These are phyloP conservation scores for Nicator chloris DNA, from an alignment of 2,113 vertebrate species.

Conservation along the genomic window DNA sequence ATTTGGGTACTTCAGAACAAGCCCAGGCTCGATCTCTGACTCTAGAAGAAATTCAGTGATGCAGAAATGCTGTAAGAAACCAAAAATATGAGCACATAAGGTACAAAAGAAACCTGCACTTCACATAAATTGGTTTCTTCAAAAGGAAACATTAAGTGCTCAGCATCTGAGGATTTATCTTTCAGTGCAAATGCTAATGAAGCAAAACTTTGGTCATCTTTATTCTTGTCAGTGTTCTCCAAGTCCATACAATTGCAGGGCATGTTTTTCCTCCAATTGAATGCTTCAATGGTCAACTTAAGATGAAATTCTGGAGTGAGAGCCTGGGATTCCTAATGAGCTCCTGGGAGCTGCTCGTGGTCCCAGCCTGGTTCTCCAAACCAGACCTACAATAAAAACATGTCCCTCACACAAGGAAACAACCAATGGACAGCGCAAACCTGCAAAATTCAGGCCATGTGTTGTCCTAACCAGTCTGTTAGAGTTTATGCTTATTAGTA, in stretches of 20 bases:
- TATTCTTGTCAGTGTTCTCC: neutral
- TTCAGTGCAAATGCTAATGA: slow-evolving; percentile 36
- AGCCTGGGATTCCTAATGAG: neutral
- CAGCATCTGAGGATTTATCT: slow-evolving; percentile 36
- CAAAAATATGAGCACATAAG: neutral
- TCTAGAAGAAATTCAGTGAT: slow-evolving; percentile 2
- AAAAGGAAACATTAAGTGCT: slow-evolving; percentile 48
- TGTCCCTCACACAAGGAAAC: neutral
- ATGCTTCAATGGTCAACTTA: neutral
- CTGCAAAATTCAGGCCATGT: neutral
- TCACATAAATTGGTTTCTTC: slow-evolving; percentile 53
- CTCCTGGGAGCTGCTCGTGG: neutral
- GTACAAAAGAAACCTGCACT: slow-evolving; percentile 30
- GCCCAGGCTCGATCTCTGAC: slow-evolving; percentile 25
- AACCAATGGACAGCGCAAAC: neutral
- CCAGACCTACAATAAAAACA: neutral
- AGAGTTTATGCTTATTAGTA: neutral
- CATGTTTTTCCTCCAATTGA: neutral
- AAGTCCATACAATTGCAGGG: neutral
- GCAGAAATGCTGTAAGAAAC: neutral
- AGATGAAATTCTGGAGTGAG: neutral
- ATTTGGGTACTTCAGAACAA: slow-evolving; percentile 61
- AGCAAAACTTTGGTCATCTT: neutral
- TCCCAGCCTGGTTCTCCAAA: neutral
- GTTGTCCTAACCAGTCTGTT: neutral